Base-by-base conservation (phyloP, 2,113 vertebrate species). In the Aldabrachelys gigantea region DNA sequence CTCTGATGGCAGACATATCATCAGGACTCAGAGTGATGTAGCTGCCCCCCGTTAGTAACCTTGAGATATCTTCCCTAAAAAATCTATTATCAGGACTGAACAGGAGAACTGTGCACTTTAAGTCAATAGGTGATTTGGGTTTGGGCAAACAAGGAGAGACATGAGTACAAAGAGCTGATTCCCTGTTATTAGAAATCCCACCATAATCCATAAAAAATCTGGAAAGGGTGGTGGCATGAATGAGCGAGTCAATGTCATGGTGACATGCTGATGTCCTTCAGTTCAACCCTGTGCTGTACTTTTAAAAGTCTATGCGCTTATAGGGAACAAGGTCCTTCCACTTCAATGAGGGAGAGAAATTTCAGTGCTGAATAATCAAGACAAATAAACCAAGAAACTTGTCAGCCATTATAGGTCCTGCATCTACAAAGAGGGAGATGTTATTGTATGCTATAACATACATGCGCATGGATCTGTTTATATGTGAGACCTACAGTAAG, bases 141-240 rank as follows among this genome's bases (percentile, higher is more conserved):
- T 56, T 59, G 4, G 1, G 31, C 38, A 62, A 59, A 79, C 17
- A 3, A 4, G 4, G 29, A 31, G 47, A 80, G 69, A 49, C 4
- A 10, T 31, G 17, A 27, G 31, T 1, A 0, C 21, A 2, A 38
- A 11, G n/a, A 0, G 1, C 4, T 0, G 5, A 8, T 3, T 38
- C 50, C 24, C 0, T 1, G 0, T 5, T 62, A 4, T 52, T 41
- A 35, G 38, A 44, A 76, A 76, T 47, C 75, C 38, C 22, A 47
- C 6, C 41, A 44, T 27, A 25, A 24, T n/a, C 56, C 31, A 82
- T 12, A 25, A 27, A 49, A 56, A 25, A 17, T n/a, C 41, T 35
- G 25, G 38, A 1, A 62, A 59, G 29, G 24, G 29, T 27, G 54
- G 41, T 78, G 80, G 41, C 8, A 13, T 22, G 2, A 0, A 4